phyloP scores from a whole-genome alignment of 2,888 invertebrate genomes.

The Branchellion lobata region DNA sequence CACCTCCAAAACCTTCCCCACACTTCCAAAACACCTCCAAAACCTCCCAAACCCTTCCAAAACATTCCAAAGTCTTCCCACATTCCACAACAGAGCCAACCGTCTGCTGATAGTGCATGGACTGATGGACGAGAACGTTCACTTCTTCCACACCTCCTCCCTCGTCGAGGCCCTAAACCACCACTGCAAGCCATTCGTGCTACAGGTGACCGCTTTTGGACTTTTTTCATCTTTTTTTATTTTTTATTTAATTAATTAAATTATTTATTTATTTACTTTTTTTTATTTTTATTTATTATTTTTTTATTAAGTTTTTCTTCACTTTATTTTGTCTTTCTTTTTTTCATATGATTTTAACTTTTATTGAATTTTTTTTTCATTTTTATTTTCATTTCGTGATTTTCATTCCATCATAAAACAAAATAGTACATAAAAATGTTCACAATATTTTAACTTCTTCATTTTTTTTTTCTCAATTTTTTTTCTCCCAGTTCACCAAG shows the following conservation, averaged over 20 bases:
- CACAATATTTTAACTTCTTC: too few relatives aligned
- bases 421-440: too few relatives aligned
- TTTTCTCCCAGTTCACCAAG: background rate
- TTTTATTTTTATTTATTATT: background rate
- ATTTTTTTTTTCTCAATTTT: too few relatives aligned
- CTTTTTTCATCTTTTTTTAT: background rate
- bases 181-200: constrained; percentile 91
- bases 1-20: too few relatives aligned
- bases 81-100: constrained; percentile 63
- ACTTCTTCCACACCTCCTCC: constrained; percentile 91
- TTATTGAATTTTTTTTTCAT: too few relatives aligned
- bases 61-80: too few relatives aligned
- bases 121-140: constrained; percentile 96
- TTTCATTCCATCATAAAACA: too few relatives aligned
- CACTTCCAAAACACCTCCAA: too few relatives aligned
- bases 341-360: too few relatives aligned
- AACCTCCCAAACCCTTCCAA: too few relatives aligned
- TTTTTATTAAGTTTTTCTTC: background rate
- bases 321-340: too few relatives aligned
- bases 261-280: background rate
- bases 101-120: constrained; percentile 93
- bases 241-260: background rate
- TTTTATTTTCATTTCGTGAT: too few relatives aligned
- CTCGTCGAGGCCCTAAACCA: constrained; percentile 84
- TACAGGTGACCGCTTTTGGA: constrained; percentile 70